Conservation (phyloP, 2,113 vertebrate species). For the Thunnus maccoyii region DNA sequence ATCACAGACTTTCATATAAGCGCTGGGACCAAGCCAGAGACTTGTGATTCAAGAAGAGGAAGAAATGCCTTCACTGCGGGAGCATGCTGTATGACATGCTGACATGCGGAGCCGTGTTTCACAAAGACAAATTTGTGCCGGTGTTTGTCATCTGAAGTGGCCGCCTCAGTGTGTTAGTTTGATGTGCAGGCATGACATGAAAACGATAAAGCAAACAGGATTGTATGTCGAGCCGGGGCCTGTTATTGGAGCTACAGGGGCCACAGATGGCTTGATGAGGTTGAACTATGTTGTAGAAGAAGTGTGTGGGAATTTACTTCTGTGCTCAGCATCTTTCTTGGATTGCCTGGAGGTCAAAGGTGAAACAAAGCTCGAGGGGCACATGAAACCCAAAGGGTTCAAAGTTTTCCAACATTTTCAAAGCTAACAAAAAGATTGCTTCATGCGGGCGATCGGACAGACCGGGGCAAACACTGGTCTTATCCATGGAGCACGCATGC, state of each 20-base stretch:
- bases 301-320: background rate
- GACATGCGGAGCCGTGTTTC: constrained; percentile 47
- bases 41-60: constrained; percentile 26
- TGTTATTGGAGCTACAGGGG: constrained; percentile 28
- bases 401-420: constrained; percentile 29
- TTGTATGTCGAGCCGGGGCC: background rate
- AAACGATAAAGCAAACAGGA: constrained; percentile 43
- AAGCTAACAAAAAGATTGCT: constrained; percentile 9
- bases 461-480: constrained; percentile 45
- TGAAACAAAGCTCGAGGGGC: constrained; percentile 3
- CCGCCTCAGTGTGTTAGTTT: constrained; percentile 47
- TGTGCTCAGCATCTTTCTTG: constrained; percentile 7
- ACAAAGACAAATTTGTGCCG: constrained; percentile 46
- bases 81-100: constrained; percentile 32
- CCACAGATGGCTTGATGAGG: constrained; percentile 32
- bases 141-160: constrained; percentile 54
- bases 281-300: constrained; percentile 17
- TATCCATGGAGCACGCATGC: background rate
- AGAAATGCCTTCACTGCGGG: constrained; percentile 32
- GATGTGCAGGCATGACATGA: constrained; percentile 27
- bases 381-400: constrained; percentile 30
- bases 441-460: background rate
- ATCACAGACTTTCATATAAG: constrained; percentile 69
- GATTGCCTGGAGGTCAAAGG: constrained; percentile 12
- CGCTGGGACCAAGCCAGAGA: constrained; percentile 49